Evolutionary conservation across 2,888 invertebrate species (phyloP).

Genomic region (Lasioglossum oenotherae): DNA sequence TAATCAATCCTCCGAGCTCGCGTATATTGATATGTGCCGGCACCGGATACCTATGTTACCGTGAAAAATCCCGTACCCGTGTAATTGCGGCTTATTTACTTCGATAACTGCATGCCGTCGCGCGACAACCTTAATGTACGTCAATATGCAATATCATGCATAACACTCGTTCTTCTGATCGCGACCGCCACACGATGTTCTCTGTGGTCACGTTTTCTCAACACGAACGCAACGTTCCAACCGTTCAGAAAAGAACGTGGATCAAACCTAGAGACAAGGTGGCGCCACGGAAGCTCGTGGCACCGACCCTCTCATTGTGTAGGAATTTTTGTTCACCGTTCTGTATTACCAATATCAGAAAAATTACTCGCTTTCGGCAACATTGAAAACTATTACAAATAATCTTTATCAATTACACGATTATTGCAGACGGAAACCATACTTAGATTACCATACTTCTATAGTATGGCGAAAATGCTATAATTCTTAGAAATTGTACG

Average conservation of each 20-base stretch:
- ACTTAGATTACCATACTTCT: background rate
- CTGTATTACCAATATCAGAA: constrained; percentile 2
- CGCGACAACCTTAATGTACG: constrained; percentile 66
- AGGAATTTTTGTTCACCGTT: constrained; percentile 11
- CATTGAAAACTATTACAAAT: background rate
- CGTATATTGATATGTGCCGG: constrained; percentile 78
- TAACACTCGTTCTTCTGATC: constrained; percentile 67
- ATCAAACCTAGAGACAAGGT: constrained; percentile 60
- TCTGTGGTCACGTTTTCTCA: constrained; percentile 65
- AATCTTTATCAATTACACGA: background rate
- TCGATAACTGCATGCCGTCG: constrained; percentile 77
- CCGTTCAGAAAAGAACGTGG: constrained; percentile 66
- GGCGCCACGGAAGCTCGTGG: constrained; percentile 52
- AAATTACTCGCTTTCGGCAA: background rate
- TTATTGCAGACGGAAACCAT: background rate
- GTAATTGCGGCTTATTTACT: constrained; percentile 65
- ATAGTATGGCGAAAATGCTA: background rate
- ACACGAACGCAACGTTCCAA: constrained; percentile 67
- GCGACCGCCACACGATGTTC: constrained; percentile 53
- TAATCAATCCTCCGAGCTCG: constrained; percentile 72
- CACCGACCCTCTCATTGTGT: background rate
- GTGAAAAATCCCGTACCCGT: constrained; percentile 57
- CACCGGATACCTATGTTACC: constrained; percentile 67
- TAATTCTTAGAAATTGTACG: background rate
- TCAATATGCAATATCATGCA: constrained; percentile 77